A percentile compares a stretch with the other conserved stretches of the same genome.
These are phyloP conservation scores for Eulemur albifrons DNA, from an alignment of 2,797 vertebrate genomes.

Conservation along the genomic window DNA sequence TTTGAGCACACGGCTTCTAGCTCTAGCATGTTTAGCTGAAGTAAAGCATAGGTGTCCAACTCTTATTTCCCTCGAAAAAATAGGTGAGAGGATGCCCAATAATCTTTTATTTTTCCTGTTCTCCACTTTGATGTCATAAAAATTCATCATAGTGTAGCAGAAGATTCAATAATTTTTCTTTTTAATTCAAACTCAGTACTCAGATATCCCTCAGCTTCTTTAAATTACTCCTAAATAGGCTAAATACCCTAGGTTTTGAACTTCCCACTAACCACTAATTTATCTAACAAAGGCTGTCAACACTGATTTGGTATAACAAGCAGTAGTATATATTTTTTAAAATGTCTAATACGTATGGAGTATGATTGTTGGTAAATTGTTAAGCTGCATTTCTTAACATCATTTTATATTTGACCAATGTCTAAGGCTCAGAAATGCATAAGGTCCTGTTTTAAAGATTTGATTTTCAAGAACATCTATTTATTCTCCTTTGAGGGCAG, in stretches of 20 bases:
- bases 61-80: not conserved
- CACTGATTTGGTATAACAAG: not conserved
- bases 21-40: not conserved
- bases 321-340: not conserved
- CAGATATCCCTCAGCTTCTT: not conserved
- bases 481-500: slow-evolving; percentile 8
- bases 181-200: not conserved
- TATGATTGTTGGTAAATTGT: not conserved
- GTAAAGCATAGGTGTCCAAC: not conserved
- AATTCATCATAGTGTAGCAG: not conserved
- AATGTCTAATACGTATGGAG: not conserved
- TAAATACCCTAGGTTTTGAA: not conserved
- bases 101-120: not conserved
- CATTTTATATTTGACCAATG: not conserved
- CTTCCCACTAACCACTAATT: not conserved
- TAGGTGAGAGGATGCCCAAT: not conserved
- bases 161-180: not conserved
- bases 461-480: not conserved
- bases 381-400: not conserved
- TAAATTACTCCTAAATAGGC: not conserved
- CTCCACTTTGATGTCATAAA: not conserved
- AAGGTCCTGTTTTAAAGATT: not conserved
- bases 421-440: not conserved
- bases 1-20: not conserved
- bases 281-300: not conserved